A percentile compares a stretch with the other conserved stretches of the same genome.
Evolutionary conservation across 1,140 invertebrate genomes (phyloP).

Genomic region (Saccostrea echinata): DNA sequence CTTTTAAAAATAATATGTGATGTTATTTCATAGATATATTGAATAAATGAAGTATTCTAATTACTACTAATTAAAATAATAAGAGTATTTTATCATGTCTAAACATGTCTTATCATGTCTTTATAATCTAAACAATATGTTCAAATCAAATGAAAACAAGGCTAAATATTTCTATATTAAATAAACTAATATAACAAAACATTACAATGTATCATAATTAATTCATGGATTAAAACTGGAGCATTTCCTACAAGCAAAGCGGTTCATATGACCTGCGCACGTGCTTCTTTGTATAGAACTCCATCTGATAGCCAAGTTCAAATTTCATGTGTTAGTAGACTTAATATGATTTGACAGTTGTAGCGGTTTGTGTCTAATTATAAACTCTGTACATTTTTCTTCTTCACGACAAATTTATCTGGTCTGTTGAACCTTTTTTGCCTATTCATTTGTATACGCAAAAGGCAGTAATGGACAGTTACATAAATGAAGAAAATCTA

Average conservation of each 20-base stretch:
- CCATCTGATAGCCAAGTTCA: slow-evolving; percentile 6
- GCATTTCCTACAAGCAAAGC: background rate
- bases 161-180: background rate
- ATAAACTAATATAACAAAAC: background rate
- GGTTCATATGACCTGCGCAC: slow-evolving; percentile 8
- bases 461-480: slow-evolving; percentile 2
- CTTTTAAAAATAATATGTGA: no score
- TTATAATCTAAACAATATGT: no score
- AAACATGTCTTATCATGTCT: no score
- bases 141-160: no score
- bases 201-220: background rate
- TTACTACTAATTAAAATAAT: no score
- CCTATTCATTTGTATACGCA: background rate
- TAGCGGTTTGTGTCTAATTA: slow-evolving; percentile 15
- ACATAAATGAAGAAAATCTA: background rate
- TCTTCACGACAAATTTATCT: slow-evolving; percentile 11
- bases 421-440: background rate
- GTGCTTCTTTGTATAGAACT: background rate
- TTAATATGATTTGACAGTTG: slow-evolving; percentile 7
- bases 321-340: background rate
- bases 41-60: no score
- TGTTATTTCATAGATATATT: no score
- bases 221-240: slow-evolving; percentile 2
- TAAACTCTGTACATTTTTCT: slow-evolving; percentile 22
- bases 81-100: no score